Evolutionary conservation across 2,888 invertebrate genomes (phyloP), one percentile per base, ranked within the genome.

Genomic region (Tortrix viridana): DNA sequence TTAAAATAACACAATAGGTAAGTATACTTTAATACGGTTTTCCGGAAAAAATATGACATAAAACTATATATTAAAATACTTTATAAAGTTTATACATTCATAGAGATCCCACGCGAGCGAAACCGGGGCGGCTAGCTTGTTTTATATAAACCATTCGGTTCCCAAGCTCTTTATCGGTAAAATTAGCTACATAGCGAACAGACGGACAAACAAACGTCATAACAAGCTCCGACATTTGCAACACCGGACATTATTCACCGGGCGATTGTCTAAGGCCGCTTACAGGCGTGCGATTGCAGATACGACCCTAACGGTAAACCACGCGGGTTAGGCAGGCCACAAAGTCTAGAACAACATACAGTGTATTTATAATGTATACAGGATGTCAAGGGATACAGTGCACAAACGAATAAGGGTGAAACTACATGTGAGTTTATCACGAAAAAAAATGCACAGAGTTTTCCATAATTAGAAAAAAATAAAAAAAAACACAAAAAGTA

Each of bases 291-390:
- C 83, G 89, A 90, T 88, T 85, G 75, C 69, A 88, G 88, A 90
- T 88, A 81, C 81, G 85, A 82, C 84, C 82, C 82, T 89, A 90
- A 90, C 89, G 89, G 90, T 85, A 85, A 57, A 50, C 62, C 56
- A 62, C 62, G 62, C 77, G 66, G 72, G 71, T 70, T 61, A 67
- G 64, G 72, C 16, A 74, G 74, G 84, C 86, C 85, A 18, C 85
- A 86, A 84, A 84, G 79, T 75, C 75, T 74, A 67, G 14, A 19
- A 14, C 6, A 43, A 43, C 4, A 16, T 43, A 38, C 38, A 3
- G 14, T 6, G 12, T 12, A 3, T 14, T 38, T 38, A 12, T 3
- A 7, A 14, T 7, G 12, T 38, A 12, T 38, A 38, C 5, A 12
- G 3, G 9, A n/a, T 19, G 47, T 20, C 23, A 26, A 26, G 4